phyloP scores from a whole-genome alignment of 2,888 invertebrate species.

The Nasonia oneida region DNA sequence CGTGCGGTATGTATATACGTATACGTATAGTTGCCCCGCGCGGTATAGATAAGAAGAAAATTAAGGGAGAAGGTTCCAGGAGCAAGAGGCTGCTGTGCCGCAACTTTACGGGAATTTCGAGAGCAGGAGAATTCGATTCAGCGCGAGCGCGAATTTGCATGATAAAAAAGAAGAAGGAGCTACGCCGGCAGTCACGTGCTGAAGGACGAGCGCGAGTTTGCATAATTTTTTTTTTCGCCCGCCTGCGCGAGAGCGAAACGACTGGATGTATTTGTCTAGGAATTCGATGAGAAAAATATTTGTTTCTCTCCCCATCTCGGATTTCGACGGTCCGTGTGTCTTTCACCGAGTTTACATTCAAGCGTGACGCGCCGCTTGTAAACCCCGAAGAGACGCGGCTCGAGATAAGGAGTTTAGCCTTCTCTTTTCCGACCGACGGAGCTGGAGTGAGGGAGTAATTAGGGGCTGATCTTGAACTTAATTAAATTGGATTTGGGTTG shows the following conservation, averaged over 20 bases:
- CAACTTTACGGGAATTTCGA: slow-evolving; percentile 5
- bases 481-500: slow-evolving; percentile 39
- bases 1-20: neutral
- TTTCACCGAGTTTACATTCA: neutral
- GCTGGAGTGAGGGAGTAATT: slow-evolving; percentile 6
- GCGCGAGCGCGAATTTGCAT: slow-evolving; percentile 29
- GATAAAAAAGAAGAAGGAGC: slow-evolving; percentile 34
- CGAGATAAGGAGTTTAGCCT: neutral
- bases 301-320: no score
- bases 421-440: neutral
- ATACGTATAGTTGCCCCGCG: neutral
- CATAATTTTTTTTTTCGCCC: slow-evolving; percentile 15
- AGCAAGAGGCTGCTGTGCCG: neutral
- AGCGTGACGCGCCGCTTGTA: neutral
- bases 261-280: neutral
- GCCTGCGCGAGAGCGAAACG: neutral
- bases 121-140: slow-evolving; percentile 11
- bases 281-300: neutral
- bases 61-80: slow-evolving; percentile 48
- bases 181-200: neutral
- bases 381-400: neutral
- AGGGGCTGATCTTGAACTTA: slow-evolving; percentile 17
- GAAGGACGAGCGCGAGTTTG: slow-evolving; percentile 9
- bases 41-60: slow-evolving; percentile 57
- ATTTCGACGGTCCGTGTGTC: neutral